Conservation (phyloP, 2,113 vertebrate species). For the Bettongia penicillata region DNA sequence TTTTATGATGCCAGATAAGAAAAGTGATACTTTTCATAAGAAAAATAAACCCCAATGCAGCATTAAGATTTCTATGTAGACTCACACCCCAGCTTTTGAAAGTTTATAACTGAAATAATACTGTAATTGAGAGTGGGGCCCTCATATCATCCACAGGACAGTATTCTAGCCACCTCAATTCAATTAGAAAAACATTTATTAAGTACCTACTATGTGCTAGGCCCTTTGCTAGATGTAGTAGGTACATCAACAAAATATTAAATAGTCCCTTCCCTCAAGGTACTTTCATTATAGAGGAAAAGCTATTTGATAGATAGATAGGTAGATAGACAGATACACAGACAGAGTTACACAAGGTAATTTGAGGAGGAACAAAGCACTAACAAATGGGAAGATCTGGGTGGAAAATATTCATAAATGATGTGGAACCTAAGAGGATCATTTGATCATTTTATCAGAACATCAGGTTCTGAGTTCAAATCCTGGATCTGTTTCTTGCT, state of each 20-base stretch:
- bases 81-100: not conserved
- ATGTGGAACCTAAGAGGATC: not conserved
- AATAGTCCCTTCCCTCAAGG: not conserved
- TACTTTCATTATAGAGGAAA: not conserved
- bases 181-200: not conserved
- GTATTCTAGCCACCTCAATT: not conserved
- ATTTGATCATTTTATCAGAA: not conserved
- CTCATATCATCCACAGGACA: not conserved
- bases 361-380: not conserved
- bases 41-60: slow-evolving; percentile 21
- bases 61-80: not conserved
- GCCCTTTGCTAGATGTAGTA: not conserved
- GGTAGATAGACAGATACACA: too few relatives aligned
- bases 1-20: slow-evolving; percentile 40
- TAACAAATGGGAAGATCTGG: not conserved
- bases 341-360: not conserved
- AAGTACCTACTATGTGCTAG: not conserved
- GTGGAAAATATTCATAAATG: not conserved
- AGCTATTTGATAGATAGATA: not conserved
- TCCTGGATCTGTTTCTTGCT: not conserved
- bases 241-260: not conserved
- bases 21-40: not conserved
- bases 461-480: not conserved
- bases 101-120: not conserved
- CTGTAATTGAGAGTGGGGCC: not conserved